Evolutionary conservation across 2,797 vertebrate genomes (phyloP), one percentile per base, ranked within the genome.

Genomic region (Adelosebastes latens): DNA sequence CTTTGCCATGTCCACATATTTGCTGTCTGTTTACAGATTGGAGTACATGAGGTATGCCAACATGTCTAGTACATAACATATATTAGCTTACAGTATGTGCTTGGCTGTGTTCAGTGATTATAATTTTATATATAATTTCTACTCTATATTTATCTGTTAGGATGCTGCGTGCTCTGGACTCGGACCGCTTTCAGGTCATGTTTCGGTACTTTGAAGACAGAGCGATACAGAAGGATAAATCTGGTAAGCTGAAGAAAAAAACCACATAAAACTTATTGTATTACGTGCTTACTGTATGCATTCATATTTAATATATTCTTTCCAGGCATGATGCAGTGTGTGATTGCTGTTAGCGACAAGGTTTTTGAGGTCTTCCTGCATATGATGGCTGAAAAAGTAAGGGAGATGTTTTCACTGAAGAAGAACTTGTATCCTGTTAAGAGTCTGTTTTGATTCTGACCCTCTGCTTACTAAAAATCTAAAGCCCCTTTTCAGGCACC

Each of bases 201-300:
- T 99, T 99, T 87, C 97, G 96, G 82, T 99, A 99, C 91, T 98
- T 98, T 91, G 98, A 99, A 81, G 98, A 99, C 93, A 95, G 98
- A 94, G 98, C 98, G n/a, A 98, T 99, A 91, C 98, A 99, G 74
- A 99, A 99, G 88, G 98, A 99, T 91, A 99, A 99, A 84, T 99
- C 98, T n/a, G 98, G 98, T 98, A 89, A 68, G 95, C 80, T 14
- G 6, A 22, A 27, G 24, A 12, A 46, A 49, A 0, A 46, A 49
- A 0, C 24, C 10, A 39, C 39, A 42, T 42, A 6, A 42, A 42
- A 14, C 39, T 14, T 42, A 14, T 16, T 14, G 39, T 42, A 6
- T 42, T 42, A 42, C 39, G 13, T 42, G 39, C 13, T 42, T 4
- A 32, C 27, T 75, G 16, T 10, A 0, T n/a, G 10, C 6, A 2